Evolutionary conservation across 2,888 invertebrate genomes (phyloP).

Genomic region (Morpho deidamia): DNA sequence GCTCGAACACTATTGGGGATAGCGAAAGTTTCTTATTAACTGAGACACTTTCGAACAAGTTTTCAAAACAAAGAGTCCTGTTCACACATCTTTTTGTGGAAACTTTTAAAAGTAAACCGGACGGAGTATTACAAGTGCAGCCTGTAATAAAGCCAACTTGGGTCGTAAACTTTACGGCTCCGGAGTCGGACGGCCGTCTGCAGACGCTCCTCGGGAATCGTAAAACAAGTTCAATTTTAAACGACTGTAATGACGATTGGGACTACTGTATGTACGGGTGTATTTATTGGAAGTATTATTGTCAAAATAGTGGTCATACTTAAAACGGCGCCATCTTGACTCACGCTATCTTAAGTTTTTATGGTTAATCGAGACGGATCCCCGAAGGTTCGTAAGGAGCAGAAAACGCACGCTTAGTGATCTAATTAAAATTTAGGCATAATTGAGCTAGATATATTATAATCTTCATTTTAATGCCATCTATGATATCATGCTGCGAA

Average conservation of each 20-base stretch:
- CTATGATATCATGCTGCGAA: too few species aligned
- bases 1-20: neutral
- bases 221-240: slow-evolving; percentile 14
- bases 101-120: slow-evolving; percentile 12
- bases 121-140: slow-evolving; percentile 8
- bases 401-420: too few species aligned
- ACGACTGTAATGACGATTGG: slow-evolving; percentile 10
- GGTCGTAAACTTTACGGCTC: slow-evolving; percentile 18
- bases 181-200: slow-evolving; percentile 1
- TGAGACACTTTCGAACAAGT: neutral
- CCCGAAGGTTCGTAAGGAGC: too few species aligned
- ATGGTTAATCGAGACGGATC: too few species aligned
- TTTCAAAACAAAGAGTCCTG: neutral
- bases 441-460: too few species aligned
- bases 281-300: too few species aligned
- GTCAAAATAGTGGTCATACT: too few species aligned
- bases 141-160: slow-evolving; percentile 18
- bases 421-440: too few species aligned
- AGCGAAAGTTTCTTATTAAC: slow-evolving; percentile 5
- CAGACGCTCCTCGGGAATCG: slow-evolving; percentile 8
- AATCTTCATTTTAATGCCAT: too few species aligned
- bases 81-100: slow-evolving; percentile 2
- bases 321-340: too few species aligned
- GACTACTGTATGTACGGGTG: neutral
- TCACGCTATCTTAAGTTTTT: too few species aligned